phyloP scores from a whole-genome alignment of 2,113 vertebrate species.

The Mustelus asterias region DNA sequence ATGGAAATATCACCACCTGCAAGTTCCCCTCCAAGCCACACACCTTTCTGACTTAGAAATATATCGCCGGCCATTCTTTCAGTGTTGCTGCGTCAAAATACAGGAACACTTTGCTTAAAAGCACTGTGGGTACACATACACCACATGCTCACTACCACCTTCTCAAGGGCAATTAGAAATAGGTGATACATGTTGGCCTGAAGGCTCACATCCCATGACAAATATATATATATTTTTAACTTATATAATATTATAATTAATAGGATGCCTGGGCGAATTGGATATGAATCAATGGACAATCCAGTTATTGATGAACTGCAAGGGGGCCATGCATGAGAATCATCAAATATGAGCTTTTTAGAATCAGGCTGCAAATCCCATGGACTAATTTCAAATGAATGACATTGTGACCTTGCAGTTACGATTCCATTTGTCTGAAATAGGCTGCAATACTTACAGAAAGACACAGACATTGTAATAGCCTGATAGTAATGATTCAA shows the following conservation, averaged over 20 bases:
- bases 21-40: too few relatives aligned
- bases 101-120: too few relatives aligned
- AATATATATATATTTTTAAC: neutral
- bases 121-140: too few relatives aligned
- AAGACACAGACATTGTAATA: neutral
- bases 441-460: neutral
- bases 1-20: too few relatives aligned
- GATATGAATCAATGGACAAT: conserved; percentile 1
- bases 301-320: neutral
- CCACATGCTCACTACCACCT: too few relatives aligned
- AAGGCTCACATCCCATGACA: too few relatives aligned
- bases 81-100: too few relatives aligned
- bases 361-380: neutral
- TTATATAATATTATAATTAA: neutral
- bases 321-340: neutral
- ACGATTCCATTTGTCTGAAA: neutral
- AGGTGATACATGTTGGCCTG: too few relatives aligned
- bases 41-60: too few relatives aligned
- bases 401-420: neutral
- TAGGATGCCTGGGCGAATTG: neutral
- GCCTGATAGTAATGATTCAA: neutral
- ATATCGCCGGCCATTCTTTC: too few relatives aligned
- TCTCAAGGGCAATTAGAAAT: too few relatives aligned
- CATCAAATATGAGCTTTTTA: neutral
- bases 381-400: neutral